Evolutionary conservation across 2,113 vertebrate species (phyloP), one percentile per base, ranked within the genome.

Genomic region (Leuciscus idus): DNA sequence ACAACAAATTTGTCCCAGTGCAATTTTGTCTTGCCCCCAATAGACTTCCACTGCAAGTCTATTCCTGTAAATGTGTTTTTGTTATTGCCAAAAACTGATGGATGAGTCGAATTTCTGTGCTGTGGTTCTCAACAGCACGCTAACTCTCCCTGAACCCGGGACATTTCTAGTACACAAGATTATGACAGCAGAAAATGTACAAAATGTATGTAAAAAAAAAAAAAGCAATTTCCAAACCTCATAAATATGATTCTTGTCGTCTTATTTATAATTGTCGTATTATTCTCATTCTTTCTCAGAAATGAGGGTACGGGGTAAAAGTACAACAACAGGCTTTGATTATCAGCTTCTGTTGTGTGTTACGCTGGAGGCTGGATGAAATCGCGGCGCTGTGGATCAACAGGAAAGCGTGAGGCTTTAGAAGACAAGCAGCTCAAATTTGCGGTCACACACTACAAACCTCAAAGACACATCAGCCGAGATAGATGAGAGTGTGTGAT

Each of bases 381-480:
- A 17, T 28, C 3, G 13, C 15, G 7, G 30, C 30, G 17, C 26
- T 76, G 43, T 13, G 1, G 43, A 76, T 76, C 43, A 28, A 52
- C n/a, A 76, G 36, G 59, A 28, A 78, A 77, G 12, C n/a, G 50
- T 77, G 26, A 55, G 33, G 64, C 50, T 39, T 83, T 85, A 36
- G 26, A 50, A 82, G 48, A 17, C 87, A 43, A 85, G 70, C 79
- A 30, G 72, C 26, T 81, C 33, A 33, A 80, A 19, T 87, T 50
- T 23, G 26, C 15, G 57, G 77, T 33, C 78, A 72, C 84, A 59
- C 17, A 30, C 68, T 81, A 28, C 57, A 82, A 78, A 78, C 15
- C 73, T 86, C 81, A 88, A 83, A 62, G 73, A 52, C 79, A 85
- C 50, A 78, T 26, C 81, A 70, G 81, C 19, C 6, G 10, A 83